Base-by-base conservation (phyloP, 1,140 invertebrate species). In the Carcinoscorpius rotundicauda region DNA sequence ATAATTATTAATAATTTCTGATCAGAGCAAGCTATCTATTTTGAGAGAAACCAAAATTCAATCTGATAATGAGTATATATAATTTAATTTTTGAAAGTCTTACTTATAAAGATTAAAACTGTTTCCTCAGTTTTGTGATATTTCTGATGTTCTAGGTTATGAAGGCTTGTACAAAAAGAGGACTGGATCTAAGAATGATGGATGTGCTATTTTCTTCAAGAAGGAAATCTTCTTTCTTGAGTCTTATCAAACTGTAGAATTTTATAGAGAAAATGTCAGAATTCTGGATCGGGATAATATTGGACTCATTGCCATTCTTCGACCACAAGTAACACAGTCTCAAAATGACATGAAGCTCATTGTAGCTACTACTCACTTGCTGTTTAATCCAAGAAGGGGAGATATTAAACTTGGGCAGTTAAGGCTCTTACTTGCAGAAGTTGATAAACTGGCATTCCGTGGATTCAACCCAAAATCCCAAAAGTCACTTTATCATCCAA, bases 331-430 rank as follows among this genome's bases (percentile, higher is more conserved):
- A 6, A 60, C 49, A 64, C 72, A 77, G 6, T 75, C 84, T 0
- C 81, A 78, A 66, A 68, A 72, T 3, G 56, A 69, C 60, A 77
- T 76, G 5, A 77, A 84, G 48, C 75, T 93, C 60, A 82, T 90
- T 50, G 82, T 97, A 0, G 91, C 90, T 4, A 98, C 91, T 4
- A 97, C 94, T 0, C 95, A 98, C 79, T 79, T 98, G n/a, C 78
- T 97, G 5, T 98, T 88, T 74, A 97, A 97, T 81, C 91, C 91
- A 0, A 85, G 79, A 71, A 77, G 94, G 50, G 84, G 87, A 49
- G 93, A 98, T 76, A 84, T 97, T 0, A 85, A 93, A 72, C 78
- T 96, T 11, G 92, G 89, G 0, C 95, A 98, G 77, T 59, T 79
- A 4, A 73, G 87, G 72, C 72, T 91, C 55, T 76, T 97, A 4